phyloP scores from a whole-genome alignment of 1,140 invertebrate genomes.

The Thaumetopoea pityocampa region DNA sequence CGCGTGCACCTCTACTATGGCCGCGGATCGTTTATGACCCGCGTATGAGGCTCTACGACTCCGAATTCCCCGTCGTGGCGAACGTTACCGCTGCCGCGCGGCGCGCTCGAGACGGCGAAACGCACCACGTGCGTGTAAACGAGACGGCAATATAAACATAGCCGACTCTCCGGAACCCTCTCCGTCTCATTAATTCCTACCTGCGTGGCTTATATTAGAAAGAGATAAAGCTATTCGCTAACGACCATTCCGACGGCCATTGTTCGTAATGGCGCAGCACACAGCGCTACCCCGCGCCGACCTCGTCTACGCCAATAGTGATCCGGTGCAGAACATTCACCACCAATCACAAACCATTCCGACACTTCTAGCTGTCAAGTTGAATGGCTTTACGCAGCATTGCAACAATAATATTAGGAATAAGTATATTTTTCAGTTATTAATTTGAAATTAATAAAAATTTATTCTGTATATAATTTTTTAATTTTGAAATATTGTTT shows the following conservation, averaged over 20 bases:
- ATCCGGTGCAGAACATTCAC: slow-evolving; percentile 72
- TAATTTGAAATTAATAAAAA: slow-evolving; percentile 17
- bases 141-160: slow-evolving; percentile 33
- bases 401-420: slow-evolving; percentile 39
- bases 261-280: slow-evolving; percentile 68
- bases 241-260: slow-evolving; percentile 65
- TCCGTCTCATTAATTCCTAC: slow-evolving; percentile 73
- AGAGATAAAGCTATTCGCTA: slow-evolving; percentile 74
- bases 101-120: slow-evolving; percentile 55
- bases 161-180: slow-evolving; percentile 49
- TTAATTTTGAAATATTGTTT: slow-evolving; percentile 3
- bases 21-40: slow-evolving; percentile 75
- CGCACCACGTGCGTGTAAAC: slow-evolving; percentile 46
- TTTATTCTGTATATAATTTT: slow-evolving; percentile 9
- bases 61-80: slow-evolving; percentile 70
- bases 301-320: slow-evolving; percentile 71
- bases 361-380: slow-evolving; percentile 73
- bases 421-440: slow-evolving; percentile 23
- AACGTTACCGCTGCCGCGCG: slow-evolving; percentile 69
- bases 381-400: slow-evolving; percentile 57
- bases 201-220: slow-evolving; percentile 70
- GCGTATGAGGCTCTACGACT: slow-evolving; percentile 75
- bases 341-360: slow-evolving; percentile 75
- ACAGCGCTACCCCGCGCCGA: slow-evolving; percentile 54
- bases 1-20: slow-evolving; percentile 75